Base-by-base conservation (phyloP, 35 echinoderm and acorn worm species). In the Ophiothrix spiculata region DNA sequence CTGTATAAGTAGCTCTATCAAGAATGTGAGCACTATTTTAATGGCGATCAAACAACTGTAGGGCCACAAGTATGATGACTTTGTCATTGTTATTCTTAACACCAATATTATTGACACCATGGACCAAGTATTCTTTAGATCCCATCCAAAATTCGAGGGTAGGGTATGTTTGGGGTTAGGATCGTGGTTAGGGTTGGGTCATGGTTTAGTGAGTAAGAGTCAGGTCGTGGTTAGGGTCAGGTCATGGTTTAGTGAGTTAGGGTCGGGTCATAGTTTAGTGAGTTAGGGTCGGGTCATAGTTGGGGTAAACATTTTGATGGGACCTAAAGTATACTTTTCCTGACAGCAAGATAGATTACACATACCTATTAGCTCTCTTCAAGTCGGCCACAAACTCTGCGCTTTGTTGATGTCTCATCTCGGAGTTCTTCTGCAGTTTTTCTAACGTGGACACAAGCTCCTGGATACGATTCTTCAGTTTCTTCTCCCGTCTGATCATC, bases 381-480 rank as follows among this genome's bases (percentile, higher is more conserved):
- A 99, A 82, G 60, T 99, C 96, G 75, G 96, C 86, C 21, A 99
- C 92, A 91, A 99, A 99, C 79, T 99, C 96, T 23, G 96, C 92
- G 0, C 92, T 94, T 80, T 99, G 96, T 77, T 99, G 96, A 46
- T 99, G 96, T 39, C 96, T 88, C 79, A 99, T 75, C 89, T 99
- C 96, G 16, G 96, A 99, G 73, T 87, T 99, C 89, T 93, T 94
- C 92, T 99, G 96, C 1, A 99, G 86, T 56, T 99, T 99, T 89
- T 99, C 96, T 32, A 99, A 79, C 15, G 96, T 99, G 39, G 78
- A 23, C 4, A 94, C 92, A 80, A 94, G 78, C 78, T 94, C 96
- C 25, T 91, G 91, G 74, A 94, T 87, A 76, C 92, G 86, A 33
- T 80, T 41, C 63, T 94, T 94, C 40, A 99, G 87, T 91, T 25